phyloP scores from a whole-genome alignment of 2,113 vertebrate species.

The Tragulus kanchil region DNA sequence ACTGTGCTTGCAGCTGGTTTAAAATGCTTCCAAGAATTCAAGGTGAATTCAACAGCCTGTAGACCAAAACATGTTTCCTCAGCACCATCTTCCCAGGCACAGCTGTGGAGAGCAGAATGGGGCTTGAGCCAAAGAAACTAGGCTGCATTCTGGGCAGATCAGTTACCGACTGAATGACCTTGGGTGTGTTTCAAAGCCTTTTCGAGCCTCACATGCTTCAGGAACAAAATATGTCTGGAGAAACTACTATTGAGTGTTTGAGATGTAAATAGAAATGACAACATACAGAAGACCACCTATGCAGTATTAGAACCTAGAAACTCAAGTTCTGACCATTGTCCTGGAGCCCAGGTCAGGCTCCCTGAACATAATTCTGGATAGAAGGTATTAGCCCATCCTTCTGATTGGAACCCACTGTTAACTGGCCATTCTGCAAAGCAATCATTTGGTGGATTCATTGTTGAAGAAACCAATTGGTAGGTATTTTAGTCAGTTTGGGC shows the following conservation, averaged over 20 bases:
- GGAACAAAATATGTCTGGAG: slow-evolving; percentile 15
- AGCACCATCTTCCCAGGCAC: not conserved
- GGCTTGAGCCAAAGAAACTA: not conserved
- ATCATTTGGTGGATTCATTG: not conserved
- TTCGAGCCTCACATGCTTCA: not conserved
- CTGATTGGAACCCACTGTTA: not conserved
- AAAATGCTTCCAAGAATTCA: slow-evolving; percentile 8
- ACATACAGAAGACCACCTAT: not conserved
- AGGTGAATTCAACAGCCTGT: slow-evolving; percentile 41
- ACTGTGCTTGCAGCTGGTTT: not conserved
- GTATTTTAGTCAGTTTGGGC: not conserved
- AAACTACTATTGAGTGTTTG: not conserved
- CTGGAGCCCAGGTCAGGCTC: not conserved
- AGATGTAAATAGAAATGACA: not conserved
- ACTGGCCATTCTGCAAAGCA: not conserved
- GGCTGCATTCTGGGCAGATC: not conserved
- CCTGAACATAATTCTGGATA: no score
- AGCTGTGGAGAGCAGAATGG: not conserved
- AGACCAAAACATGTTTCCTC: not conserved
- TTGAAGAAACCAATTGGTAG: not conserved
- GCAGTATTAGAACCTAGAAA: not conserved
- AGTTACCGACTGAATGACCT: not conserved
- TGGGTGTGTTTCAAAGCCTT: not conserved
- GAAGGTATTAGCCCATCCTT: not conserved
- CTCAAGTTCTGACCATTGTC: not conserved